A percentile compares a stretch with the other conserved stretches of the same genome.
Evolutionary conservation across 2,113 vertebrate species (phyloP).

Genomic region (Solea solea): DNA sequence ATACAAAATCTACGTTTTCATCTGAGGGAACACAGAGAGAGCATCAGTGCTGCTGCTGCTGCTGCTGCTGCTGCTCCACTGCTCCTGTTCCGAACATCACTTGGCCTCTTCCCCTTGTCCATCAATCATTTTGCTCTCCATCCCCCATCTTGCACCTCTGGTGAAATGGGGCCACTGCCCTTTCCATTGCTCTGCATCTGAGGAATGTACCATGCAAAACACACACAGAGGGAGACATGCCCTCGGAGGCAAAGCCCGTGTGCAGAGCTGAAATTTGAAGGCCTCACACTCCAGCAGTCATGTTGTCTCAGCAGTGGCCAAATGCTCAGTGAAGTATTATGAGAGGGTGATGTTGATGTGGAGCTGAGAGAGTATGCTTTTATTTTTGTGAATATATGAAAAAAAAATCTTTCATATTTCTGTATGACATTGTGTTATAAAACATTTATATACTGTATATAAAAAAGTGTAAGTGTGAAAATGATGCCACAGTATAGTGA

Average conservation of each 20-base stretch:
- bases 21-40: not conserved
- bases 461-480: no score
- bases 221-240: slow-evolving; percentile 35
- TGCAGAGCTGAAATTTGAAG: slow-evolving; percentile 33
- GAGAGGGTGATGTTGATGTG: not conserved
- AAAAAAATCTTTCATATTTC: no score
- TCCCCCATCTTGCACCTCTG: slow-evolving; percentile 62
- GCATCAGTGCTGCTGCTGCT: no score
- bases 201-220: slow-evolving; percentile 69
- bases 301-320: slow-evolving; percentile 45
- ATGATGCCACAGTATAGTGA: no score
- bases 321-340: slow-evolving; percentile 27
- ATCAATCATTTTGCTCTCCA: slow-evolving; percentile 60
- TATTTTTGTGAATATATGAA: not conserved
- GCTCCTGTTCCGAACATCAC: slow-evolving; percentile 40
- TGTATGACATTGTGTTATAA: no score
- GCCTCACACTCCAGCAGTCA: slow-evolving; percentile 34
- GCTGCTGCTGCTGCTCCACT: not conserved
- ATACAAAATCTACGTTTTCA: no score
- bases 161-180: slow-evolving; percentile 67
- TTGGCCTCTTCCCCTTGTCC: slow-evolving; percentile 21
- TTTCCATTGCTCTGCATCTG: slow-evolving; percentile 66
- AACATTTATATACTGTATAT: no score
- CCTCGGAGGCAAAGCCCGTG: slow-evolving; percentile 29
- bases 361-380: not conserved